Base-by-base conservation (phyloP, 2,888 invertebrate species). In the Mamestra brassicae region DNA sequence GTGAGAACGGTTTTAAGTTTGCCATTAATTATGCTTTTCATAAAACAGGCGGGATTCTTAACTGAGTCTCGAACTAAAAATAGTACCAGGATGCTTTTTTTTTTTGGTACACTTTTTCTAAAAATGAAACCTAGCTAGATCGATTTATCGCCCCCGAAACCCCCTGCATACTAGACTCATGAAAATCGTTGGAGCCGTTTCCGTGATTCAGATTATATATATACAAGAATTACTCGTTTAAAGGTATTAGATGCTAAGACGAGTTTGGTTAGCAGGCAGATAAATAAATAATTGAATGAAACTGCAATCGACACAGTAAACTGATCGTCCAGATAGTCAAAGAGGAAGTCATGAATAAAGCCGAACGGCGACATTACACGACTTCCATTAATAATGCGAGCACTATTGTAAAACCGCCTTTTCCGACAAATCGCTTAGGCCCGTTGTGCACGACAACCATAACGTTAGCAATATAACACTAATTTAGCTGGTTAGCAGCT, bases 401-500 rank as follows among this genome's bases (percentile, higher is more conserved):
- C 61, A 69, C 61, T 61, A 69, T 60, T 65, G 70, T 79, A 54
- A 17, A 60, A 58, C 66, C 47, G 68, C 76, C 60, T 79, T 65
- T 73, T 54, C 79, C 80, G 73, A 74, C 84, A 84, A 73, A 83
- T 63, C 73, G 60, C 68, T 82, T 73, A 83, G 74, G 68, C 75
- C 57, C n/a, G 61, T 54, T 69, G 68, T 67, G 50, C 84, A 84
- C 84, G 76, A 80, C 50, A 69, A 60, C 76, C 57, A 61, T 83
- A 83, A 76, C 58, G 26, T 38, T 60, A 45, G 65, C 62, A 71
- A 71, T 66, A 74, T 66, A 76, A 71, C 71, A 71, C 76, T 74
- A 84, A 84, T 80, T 84, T 74, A 67, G 50, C 66, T 70, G 66
- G 71, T 83, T 72, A 79, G 79, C 63, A 11, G 79, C 63, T 74